phyloP scores from a whole-genome alignment of 2,113 vertebrate genomes.

The Anoplopoma fimbria region DNA sequence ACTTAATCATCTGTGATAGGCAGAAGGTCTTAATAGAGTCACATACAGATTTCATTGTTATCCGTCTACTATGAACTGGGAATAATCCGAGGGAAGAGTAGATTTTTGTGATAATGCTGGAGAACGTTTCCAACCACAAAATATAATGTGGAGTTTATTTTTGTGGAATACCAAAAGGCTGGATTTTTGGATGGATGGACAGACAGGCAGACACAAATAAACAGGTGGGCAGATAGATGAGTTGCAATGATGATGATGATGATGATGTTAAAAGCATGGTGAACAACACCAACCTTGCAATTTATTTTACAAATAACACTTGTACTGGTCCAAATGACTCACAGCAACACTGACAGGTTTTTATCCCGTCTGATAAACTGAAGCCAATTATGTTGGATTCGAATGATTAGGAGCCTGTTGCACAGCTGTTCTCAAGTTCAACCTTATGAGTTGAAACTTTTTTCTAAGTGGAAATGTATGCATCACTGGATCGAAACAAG shows the following conservation, averaged over 20 bases:
- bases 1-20: slow-evolving; percentile 1
- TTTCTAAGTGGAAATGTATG: not conserved
- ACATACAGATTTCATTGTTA: not conserved
- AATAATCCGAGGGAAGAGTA: slow-evolving; percentile 5
- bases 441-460: rapidly evolving
- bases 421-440: not conserved
- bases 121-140: slow-evolving; percentile 31
- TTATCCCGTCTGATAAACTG: slow-evolving; percentile 39
- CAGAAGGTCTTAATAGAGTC: slow-evolving; percentile 8
- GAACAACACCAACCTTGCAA: not conserved
- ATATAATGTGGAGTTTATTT: slow-evolving; percentile 36
- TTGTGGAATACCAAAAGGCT: slow-evolving; percentile 9
- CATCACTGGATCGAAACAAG: not conserved
- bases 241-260: slow-evolving; percentile 1
- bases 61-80: slow-evolving; percentile 27
- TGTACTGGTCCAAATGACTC: slow-evolving; percentile 10
- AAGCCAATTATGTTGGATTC: not conserved
- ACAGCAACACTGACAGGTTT: slow-evolving; percentile 13
- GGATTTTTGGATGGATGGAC: slow-evolving; percentile 42
- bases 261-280: slow-evolving; percentile 12
- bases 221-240: not conserved
- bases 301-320: slow-evolving; percentile 17
- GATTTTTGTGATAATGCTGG: slow-evolving; percentile 18
- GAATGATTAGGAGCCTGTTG: not conserved
- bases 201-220: not conserved